Conservation (phyloP, 2,113 vertebrate genomes). For the Sisor rabdophorus region DNA sequence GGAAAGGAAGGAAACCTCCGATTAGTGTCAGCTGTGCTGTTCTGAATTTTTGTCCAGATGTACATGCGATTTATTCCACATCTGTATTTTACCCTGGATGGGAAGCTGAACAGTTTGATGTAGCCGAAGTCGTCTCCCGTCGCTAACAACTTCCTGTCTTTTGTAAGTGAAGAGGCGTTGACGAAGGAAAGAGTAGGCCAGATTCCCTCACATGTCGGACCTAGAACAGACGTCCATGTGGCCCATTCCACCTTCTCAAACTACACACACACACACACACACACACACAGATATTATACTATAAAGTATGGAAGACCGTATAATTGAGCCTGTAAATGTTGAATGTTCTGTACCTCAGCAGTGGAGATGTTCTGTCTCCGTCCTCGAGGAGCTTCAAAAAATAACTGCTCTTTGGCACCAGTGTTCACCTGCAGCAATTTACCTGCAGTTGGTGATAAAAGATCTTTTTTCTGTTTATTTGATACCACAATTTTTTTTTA, state of each 20-base stretch:
- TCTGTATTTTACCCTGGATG: conserved; percentile 76
- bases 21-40: neutral
- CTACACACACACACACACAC: conserved; percentile 60
- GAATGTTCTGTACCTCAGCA: conserved; percentile 70
- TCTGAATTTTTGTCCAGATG: neutral
- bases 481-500: neutral
- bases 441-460: conserved; percentile 67
- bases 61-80: no score
- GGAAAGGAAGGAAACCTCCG: neutral
- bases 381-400: conserved; percentile 96
- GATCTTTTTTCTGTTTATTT: neutral
- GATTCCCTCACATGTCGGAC: conserved; percentile 88
- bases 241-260: conserved; percentile 94
- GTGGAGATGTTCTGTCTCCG: conserved; percentile 79
- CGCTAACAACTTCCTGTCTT: conserved; percentile 82
- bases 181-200: conserved; percentile 88
- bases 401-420: conserved; percentile 91
- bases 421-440: conserved; percentile 97
- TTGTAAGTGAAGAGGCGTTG: conserved; percentile 84
- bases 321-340: neutral
- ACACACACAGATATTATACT: neutral
- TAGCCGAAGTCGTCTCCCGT: conserved; percentile 94
- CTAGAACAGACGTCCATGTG: conserved; percentile 90
- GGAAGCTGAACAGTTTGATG: conserved; percentile 92
- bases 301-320: neutral